phyloP scores from a whole-genome alignment of 2,888 invertebrate species.

The Drosophila fungiperda region DNA sequence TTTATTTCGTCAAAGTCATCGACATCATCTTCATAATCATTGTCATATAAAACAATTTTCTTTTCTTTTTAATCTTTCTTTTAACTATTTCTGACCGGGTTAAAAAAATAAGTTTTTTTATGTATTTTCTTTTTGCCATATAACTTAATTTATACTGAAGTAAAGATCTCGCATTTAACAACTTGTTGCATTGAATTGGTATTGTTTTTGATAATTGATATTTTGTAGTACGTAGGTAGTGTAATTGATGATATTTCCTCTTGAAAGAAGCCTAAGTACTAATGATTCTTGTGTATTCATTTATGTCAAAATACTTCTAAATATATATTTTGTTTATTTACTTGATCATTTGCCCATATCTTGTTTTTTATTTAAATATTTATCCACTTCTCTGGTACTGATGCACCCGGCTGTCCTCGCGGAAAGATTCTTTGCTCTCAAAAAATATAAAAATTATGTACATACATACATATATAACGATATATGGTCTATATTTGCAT shows the following conservation, averaged over 20 bases:
- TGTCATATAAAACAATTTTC: constrained; percentile 68
- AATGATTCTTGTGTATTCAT: constrained; percentile 39
- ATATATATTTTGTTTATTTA: constrained; percentile 30
- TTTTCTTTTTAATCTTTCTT: constrained; percentile 17
- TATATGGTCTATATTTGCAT: constrained; percentile 20
- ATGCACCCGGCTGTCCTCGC: constrained; percentile 40
- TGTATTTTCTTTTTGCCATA: constrained; percentile 60
- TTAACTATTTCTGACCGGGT: constrained; percentile 74
- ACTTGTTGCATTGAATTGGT: constrained; percentile 61
- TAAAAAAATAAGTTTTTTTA: constrained; percentile 49
- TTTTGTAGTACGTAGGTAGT: constrained; percentile 44
- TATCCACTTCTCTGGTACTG: constrained; percentile 50
- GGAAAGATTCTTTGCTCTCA: constrained; percentile 20
- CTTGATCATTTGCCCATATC: constrained; percentile 15
- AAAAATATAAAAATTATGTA: constrained; percentile 7
- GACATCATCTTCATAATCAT: constrained; percentile 60
- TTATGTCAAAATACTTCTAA: constrained; percentile 44
- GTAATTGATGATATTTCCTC: constrained; percentile 43
- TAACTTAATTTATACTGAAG: constrained; percentile 75
- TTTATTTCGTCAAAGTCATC: constrained; percentile 70
- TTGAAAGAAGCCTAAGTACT: constrained; percentile 50
- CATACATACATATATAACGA: constrained; percentile 16
- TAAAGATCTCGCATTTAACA: constrained; percentile 73
- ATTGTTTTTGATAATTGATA: constrained; percentile 30
- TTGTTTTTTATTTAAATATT: constrained; percentile 9